Percentiles rank a stretch among this genome's conserved stretches.
Conservation (phyloP, 2,113 vertebrate species). For the Oncorhynchus kisutch region DNA sequence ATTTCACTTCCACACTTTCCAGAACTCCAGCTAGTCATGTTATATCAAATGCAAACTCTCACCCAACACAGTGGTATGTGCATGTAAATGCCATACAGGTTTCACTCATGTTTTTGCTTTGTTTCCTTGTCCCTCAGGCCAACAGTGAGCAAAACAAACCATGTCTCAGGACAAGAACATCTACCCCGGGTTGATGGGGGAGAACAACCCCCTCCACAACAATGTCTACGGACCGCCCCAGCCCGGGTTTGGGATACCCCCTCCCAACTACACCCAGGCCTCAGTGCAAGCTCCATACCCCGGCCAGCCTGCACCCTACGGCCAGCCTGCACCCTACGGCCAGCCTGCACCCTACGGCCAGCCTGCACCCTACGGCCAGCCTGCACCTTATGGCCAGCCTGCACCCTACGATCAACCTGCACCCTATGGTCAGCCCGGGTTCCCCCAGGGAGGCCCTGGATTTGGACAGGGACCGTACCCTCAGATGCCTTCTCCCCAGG, state of each 20-base stretch:
- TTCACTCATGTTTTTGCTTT: conserved; percentile 6
- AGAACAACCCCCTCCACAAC: conserved; percentile 79
- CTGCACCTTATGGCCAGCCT: no score
- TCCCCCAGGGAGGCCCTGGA: conserved; percentile 5
- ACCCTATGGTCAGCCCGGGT: conserved; percentile 43
- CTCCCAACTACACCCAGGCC: conserved; percentile 77
- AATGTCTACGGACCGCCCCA: conserved; percentile 77
- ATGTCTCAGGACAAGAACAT: conserved; percentile 87
- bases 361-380: conserved; percentile 50
- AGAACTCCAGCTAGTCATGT: no score
- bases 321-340: background rate
- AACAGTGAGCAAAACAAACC: conserved; percentile 38
- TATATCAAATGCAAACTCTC: no score
- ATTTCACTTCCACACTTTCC: no score
- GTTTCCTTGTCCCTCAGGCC: conserved; percentile 22
- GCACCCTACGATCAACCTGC: conserved; percentile 5
- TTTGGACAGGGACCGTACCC: conserved; percentile 69
- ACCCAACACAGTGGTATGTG: no score
- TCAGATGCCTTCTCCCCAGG: conserved; percentile 77
- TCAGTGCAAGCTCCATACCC: conserved; percentile 58
- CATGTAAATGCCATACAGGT: no score
- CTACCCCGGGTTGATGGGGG: conserved; percentile 78
- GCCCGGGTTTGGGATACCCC: conserved; percentile 71
- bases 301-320: background rate
- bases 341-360: background rate